A percentile compares a stretch with the other conserved stretches of the same genome.
phyloP scores from a whole-genome alignment of 2,113 vertebrate species.

The Daboia siamensis region DNA sequence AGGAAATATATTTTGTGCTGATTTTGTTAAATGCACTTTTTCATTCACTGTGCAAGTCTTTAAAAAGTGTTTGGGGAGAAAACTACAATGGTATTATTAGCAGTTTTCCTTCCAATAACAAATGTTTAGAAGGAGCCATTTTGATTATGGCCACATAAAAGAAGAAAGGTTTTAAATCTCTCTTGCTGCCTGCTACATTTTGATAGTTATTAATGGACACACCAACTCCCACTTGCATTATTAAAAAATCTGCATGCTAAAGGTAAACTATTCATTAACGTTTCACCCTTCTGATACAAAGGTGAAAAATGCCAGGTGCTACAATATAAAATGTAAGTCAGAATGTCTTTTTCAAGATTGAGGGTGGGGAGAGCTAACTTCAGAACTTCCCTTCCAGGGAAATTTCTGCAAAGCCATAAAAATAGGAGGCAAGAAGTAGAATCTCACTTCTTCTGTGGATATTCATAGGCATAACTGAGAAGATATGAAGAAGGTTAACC shows the following conservation, averaged over 20 bases:
- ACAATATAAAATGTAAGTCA: not conserved
- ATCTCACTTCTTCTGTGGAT: not conserved
- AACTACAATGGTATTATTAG: not conserved
- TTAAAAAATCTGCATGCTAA: not conserved
- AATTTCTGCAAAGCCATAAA: not conserved
- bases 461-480: not conserved
- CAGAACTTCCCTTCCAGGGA: not conserved
- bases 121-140: not conserved
- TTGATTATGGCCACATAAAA: not conserved
- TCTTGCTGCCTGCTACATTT: not conserved
- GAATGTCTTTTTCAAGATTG: not conserved
- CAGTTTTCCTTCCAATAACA: not conserved
- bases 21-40: not conserved
- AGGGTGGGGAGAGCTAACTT: not conserved
- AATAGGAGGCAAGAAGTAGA: not conserved
- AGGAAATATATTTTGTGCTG: not conserved
- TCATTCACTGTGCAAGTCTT: not conserved
- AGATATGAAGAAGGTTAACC: not conserved
- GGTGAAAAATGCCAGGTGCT: not conserved
- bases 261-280: not conserved
- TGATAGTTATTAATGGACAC: not conserved
- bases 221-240: not conserved
- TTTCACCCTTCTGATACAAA: not conserved
- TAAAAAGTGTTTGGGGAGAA: not conserved
- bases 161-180: not conserved